Base-by-base conservation (phyloP, 2,888 invertebrate species). In the Eilema depressum region DNA sequence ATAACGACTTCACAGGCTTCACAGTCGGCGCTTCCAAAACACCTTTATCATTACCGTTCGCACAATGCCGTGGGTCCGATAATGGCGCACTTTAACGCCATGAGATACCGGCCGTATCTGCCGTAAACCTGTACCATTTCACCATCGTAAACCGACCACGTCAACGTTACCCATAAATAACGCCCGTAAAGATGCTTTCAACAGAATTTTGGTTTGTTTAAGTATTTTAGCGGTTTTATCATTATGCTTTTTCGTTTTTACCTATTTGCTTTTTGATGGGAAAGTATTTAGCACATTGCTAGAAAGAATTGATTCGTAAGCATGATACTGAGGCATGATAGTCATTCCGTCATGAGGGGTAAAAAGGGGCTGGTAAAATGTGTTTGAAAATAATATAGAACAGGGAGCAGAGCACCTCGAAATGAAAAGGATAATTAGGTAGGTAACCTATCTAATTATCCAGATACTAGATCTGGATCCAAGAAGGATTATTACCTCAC, bases 71-170 rank as follows among this genome's bases (percentile, higher is more conserved):
- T 73, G 76, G 70, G 71, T 73, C 76, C 76, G 74, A 77, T 82
- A 82, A 82, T 75, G 68, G 77, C 73, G 70, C 47, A 71, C 74
- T 82, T 82, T 80, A 80, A 63, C 77, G 77, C 71, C 82, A 79
- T 74, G 77, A 79, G 82, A 82, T 82, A 71, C 64, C 53, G 28
- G 41, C 80, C 74, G 80, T 81, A 80, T 79, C 79, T 74, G 77
- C 74, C 67, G 75, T 79, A 89, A 90, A 80, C 80, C 79, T 75
- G 78, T 82, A 85, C 87, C 87, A 87, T 87, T 86, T 86, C 84
- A 85, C 81, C 82, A 82, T 86, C 89, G 86, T 90, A 90, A 90
- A 90, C 76, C 76, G 80, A 76, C 85, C 86, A 83, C 83, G 83
- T 81, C 80, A 82, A 74, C 69, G 56, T 71, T 75, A 77, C 75